Conservation (phyloP, 2,113 vertebrate species). For the Oreochromis spilurus region DNA sequence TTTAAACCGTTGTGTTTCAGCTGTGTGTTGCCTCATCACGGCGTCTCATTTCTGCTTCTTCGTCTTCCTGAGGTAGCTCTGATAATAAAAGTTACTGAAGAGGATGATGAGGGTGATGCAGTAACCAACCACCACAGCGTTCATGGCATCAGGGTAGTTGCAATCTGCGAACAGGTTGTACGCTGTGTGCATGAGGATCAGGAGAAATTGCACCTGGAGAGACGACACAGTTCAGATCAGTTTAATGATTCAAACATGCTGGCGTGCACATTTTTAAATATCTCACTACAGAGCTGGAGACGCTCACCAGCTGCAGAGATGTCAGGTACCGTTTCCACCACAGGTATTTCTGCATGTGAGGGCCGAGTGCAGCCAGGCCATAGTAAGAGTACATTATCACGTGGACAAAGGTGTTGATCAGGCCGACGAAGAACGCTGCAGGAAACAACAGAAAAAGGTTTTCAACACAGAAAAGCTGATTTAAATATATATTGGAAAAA, state of each 20-base stretch:
- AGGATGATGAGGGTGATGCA: constrained; percentile 71
- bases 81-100: constrained; percentile 73
- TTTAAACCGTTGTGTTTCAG: neutral
- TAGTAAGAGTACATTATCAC: constrained; percentile 76
- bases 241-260: neutral
- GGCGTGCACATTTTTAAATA: too few species aligned
- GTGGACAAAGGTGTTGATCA: constrained; percentile 77
- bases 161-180: constrained; percentile 74
- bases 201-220: constrained; percentile 72
- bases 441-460: neutral
- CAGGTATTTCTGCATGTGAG: constrained; percentile 64
- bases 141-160: constrained; percentile 69
- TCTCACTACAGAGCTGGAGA: neutral
- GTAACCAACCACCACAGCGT: constrained; percentile 61
- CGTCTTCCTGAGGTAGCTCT: constrained; percentile 50
- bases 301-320: constrained; percentile 76
- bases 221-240: neutral
- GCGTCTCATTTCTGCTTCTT: constrained; percentile 61
- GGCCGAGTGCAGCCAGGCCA: constrained; percentile 68
- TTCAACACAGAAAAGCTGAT: neutral
- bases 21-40: neutral
- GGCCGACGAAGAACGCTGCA: constrained; percentile 73
- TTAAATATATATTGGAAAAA: neutral
- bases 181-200: constrained; percentile 69
- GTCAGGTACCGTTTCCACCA: constrained; percentile 80